Evolutionary conservation across 2,797 vertebrate genomes (phyloP).

Genomic region (Chelidonichthys spinosus): DNA sequence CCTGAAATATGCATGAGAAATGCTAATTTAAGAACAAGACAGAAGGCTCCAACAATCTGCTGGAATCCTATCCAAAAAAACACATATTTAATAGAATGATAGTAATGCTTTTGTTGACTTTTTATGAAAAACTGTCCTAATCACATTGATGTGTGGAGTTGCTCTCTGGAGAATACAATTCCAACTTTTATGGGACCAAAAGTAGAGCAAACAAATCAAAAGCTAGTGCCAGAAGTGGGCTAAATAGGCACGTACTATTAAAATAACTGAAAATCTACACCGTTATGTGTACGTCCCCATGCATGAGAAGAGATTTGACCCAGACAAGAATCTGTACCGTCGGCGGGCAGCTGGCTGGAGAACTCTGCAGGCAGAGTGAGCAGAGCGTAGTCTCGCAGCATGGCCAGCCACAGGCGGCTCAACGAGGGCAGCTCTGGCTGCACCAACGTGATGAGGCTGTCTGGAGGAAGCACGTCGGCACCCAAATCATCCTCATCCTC

Average conservation of each 20-base stretch:
- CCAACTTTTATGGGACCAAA: neutral
- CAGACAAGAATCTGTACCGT: constrained; percentile 83
- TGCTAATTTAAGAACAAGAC: neutral
- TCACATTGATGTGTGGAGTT: neutral
- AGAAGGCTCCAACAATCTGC: neutral
- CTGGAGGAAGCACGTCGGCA: constrained; percentile 90
- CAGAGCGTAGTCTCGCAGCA: constrained; percentile 95
- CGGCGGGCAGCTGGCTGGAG: constrained; percentile 96
- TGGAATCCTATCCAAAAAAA: constrained; percentile 1
- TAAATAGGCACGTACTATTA: neutral
- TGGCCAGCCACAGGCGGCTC: constrained; percentile 95
- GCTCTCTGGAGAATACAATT: neutral
- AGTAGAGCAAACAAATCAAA: constrained; percentile 4
- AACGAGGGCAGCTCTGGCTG: constrained; percentile 94
- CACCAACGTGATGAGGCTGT: constrained; percentile 96
- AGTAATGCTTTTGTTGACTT: constrained; percentile 1
- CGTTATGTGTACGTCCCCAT: neutral
- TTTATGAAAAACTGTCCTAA: constrained; percentile 3
- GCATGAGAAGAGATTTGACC: neutral
- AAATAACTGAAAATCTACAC: constrained; percentile 3
- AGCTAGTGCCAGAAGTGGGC: neutral
- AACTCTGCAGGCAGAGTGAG: constrained; percentile 97
- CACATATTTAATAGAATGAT: neutral
- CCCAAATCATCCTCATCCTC: constrained; percentile 89
- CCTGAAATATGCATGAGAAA: neutral